phyloP scores from a whole-genome alignment of 2,888 invertebrate species.

The Hylaea fasciaria region DNA sequence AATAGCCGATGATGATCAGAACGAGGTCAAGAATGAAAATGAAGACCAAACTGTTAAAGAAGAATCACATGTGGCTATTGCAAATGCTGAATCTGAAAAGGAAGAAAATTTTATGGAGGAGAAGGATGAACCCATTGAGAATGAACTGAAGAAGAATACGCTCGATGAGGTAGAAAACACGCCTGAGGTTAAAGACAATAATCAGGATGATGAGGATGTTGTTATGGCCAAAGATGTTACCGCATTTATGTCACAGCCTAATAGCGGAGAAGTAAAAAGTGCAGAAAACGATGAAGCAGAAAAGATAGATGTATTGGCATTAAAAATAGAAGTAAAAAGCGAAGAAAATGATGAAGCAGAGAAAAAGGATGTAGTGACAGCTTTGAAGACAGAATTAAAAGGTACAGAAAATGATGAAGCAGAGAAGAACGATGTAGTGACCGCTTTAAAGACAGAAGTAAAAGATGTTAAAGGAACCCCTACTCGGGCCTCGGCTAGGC shows the following conservation, averaged over 20 bases:
- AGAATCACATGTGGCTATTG: not conserved
- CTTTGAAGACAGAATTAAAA: conserved; percentile 37
- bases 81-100: conserved; percentile 8
- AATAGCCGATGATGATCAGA: too few relatives aligned
- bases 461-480: conserved; percentile 56
- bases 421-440: conserved; percentile 38
- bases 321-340: not conserved
- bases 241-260: too few relatives aligned
- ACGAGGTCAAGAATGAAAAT: not conserved
- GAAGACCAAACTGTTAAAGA: not conserved
- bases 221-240: too few relatives aligned
- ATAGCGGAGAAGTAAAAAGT: too few relatives aligned
- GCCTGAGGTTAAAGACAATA: not conserved
- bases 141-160: too few relatives aligned
- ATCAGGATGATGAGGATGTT: conserved; percentile 9
- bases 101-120: too few relatives aligned
- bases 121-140: too few relatives aligned
- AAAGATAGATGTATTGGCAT: too few relatives aligned
- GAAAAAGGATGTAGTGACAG: conserved; percentile 39
- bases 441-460: conserved; percentile 40
- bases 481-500: conserved; percentile 54
- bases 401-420: not conserved
- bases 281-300: too few relatives aligned
- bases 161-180: conserved; percentile 11
- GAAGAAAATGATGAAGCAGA: conserved; percentile 10